phyloP scores from a whole-genome alignment of 1,140 invertebrate species.

The Lethocerus indicus region DNA sequence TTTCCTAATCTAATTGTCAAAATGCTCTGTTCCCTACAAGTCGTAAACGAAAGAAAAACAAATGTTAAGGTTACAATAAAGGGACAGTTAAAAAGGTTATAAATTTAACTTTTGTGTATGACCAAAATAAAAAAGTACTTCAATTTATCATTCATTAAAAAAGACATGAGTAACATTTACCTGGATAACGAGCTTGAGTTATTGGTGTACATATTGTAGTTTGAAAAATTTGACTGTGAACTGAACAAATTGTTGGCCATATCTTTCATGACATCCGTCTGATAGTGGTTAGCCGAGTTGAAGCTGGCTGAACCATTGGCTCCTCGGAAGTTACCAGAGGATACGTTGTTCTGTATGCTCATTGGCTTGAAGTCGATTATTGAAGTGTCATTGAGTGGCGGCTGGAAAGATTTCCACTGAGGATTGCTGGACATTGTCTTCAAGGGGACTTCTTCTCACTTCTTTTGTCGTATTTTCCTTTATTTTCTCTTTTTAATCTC shows the following conservation, averaged over 20 bases:
- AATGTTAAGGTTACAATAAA: neutral
- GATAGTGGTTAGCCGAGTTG: constrained; percentile 13
- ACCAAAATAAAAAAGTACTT: too few relatives aligned
- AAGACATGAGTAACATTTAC: too few relatives aligned
- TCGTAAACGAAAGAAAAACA: too few relatives aligned
- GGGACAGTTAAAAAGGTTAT: too few relatives aligned
- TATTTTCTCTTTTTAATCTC: neutral
- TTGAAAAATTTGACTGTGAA: constrained; percentile 12
- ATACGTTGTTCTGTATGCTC: constrained; percentile 15
- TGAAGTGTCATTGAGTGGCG: constrained; percentile 53
- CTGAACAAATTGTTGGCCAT: constrained; percentile 18
- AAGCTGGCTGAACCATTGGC: constrained; percentile 26
- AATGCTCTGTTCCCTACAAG: too few relatives aligned
- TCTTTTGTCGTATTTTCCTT: neutral
- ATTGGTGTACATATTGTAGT: constrained; percentile 16
- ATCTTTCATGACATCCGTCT: constrained; percentile 17
- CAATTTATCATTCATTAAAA: too few relatives aligned
- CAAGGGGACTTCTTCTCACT: neutral
- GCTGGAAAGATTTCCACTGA: constrained; percentile 85
- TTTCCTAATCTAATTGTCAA: too few relatives aligned
- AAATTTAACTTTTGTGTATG: too few relatives aligned
- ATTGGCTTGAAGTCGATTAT: constrained; percentile 53
- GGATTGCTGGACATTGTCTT: constrained; percentile 60
- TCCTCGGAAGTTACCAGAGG: constrained; percentile 32
- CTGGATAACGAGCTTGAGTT: constrained; percentile 9